These are phyloP conservation scores for Endotricha flammealis DNA, from an alignment of 2,888 invertebrate genomes.

Conservation along the genomic window DNA sequence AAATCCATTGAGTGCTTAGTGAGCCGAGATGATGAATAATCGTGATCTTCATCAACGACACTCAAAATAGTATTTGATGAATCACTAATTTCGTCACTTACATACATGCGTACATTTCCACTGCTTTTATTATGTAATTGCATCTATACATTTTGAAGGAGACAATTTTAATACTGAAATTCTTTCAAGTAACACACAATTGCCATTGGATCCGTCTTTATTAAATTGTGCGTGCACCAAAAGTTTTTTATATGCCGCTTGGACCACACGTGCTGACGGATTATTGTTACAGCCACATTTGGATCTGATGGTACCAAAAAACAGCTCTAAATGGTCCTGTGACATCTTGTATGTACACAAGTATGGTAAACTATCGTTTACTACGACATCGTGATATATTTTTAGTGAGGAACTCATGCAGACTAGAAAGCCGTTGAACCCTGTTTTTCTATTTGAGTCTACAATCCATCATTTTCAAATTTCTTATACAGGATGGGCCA, in stretches of 20 bases:
- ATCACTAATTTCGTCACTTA: slow-evolving; percentile 1
- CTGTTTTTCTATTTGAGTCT: too few species aligned
- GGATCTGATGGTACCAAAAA: slow-evolving; percentile 14
- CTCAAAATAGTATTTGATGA: not conserved
- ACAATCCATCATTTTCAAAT: too few species aligned
- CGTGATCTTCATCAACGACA: slow-evolving; percentile 4
- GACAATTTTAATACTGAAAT: slow-evolving; percentile 12
- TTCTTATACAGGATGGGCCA: too few species aligned
- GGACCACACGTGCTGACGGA: slow-evolving; percentile 14
- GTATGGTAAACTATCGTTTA: slow-evolving; percentile 5
- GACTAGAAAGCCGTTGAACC: too few species aligned
- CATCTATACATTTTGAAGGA: not conserved
- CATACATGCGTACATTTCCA: slow-evolving; percentile 1
- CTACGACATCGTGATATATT: slow-evolving; percentile 1
- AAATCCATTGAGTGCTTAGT: slow-evolving; percentile 6
- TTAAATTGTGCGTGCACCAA: slow-evolving; percentile 16
- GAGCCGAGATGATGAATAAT: slow-evolving; percentile 1
- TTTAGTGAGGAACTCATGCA: too few species aligned
- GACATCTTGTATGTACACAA: slow-evolving; percentile 14
- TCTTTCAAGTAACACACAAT: slow-evolving; percentile 13
- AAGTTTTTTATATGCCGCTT: slow-evolving; percentile 14
- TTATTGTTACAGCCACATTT: slow-evolving; percentile 16
- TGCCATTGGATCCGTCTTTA: slow-evolving; percentile 11
- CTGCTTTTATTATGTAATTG: slow-evolving; percentile 4
- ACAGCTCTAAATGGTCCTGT: slow-evolving; percentile 8